These are phyloP conservation scores for Engystomops pustulosus DNA, from an alignment of 2,113 vertebrate species.

Conservation along the genomic window DNA sequence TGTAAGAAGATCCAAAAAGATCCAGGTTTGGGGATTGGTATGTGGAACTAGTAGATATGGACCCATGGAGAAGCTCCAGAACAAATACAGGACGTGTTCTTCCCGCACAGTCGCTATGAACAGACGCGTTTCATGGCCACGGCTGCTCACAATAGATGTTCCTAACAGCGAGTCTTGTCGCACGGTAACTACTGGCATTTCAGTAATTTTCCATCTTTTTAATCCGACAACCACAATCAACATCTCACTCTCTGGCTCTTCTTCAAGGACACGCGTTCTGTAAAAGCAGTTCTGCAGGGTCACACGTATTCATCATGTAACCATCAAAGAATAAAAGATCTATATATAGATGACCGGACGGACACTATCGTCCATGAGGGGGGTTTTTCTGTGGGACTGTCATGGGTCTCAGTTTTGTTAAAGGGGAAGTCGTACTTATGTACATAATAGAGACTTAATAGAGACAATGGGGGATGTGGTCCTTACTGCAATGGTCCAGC, in stretches of 20 bases:
- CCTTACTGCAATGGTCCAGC: too few species aligned
- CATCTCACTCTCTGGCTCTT: not conserved
- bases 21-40: not conserved
- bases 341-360: conserved; percentile 12
- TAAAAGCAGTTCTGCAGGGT: not conserved
- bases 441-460: too few species aligned
- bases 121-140: not conserved
- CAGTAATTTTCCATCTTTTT: conserved; percentile 35
- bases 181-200: conserved; percentile 1
- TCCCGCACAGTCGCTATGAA: not conserved
- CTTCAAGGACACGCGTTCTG: conserved; percentile 21
- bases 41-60: not conserved
- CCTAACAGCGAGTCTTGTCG: not conserved
- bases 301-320: conserved; percentile 20
- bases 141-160: not conserved
- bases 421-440: not conserved
- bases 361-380: not conserved
- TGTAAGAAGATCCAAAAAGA: not conserved
- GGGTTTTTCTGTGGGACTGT: not conserved
- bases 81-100: not conserved
- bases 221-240: conserved; percentile 3
- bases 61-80: not conserved
- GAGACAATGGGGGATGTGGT: too few species aligned
- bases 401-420: not conserved
- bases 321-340: conserved; percentile 2